Base-by-base conservation (phyloP, 2,888 invertebrate species). In the Halictus quadricinctus region DNA sequence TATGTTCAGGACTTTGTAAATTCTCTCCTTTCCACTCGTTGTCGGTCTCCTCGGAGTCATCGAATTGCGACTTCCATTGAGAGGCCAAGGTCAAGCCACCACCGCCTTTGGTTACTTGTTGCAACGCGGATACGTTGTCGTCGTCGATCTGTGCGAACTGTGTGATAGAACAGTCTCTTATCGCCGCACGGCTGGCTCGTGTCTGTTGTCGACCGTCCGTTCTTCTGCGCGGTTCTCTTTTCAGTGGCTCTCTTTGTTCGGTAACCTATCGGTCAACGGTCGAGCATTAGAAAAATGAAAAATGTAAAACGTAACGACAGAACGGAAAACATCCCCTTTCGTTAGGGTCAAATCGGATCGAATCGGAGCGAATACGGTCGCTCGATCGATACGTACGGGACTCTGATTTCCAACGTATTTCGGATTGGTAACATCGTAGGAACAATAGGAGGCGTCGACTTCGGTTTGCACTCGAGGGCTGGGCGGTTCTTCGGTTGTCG, bases 31-130 rank as follows among this genome's bases (percentile, higher is more conserved):
- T 98, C 98, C 98, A 98, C 94, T 98, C 98, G 94, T 98, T 98
- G 94, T 98, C 98, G 0, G 98, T 98, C 92, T 98, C 98, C 90
- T 99, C 98, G 0, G 98, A 98, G 94, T 99, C 98, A 92, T 98
- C 98, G 94, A 99, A 99, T 94, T 99, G 98, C 0, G 98, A 98
- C 93, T 98, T 98, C 98, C 99, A 99, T 92, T 98, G 98, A 29
- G 98, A 98, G 1, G 98, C 98, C 25, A 99, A 95, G 0, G 99
- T 99, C 15, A 98, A 95, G 13, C 95, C 95, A 0, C 98, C 98
- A 0, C 98, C 98, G 25, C 98, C 97, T 93, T 97, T 96, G 0
- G 98, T 98, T 76, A 98, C 97, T 95, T 98, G 98, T 93, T 98
- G 98, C 88, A 97, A 94, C 0, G 97, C 97, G 6, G 98, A 98